Evolutionary conservation across 2,113 vertebrate genomes (phyloP).

Genomic region (Ceuthmochares aereus): DNA sequence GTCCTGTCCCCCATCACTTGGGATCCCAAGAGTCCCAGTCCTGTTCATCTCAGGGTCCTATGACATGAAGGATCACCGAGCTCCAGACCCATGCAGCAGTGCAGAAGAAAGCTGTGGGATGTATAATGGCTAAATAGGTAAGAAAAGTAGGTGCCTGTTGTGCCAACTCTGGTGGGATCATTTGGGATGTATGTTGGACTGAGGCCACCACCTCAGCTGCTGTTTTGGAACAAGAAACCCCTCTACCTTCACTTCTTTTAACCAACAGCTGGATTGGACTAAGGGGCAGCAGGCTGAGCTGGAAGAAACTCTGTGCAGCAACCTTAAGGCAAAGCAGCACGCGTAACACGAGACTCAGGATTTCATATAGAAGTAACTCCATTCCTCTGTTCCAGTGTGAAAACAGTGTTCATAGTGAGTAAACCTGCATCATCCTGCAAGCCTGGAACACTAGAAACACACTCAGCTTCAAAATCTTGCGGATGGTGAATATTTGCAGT

Average conservation of each 20-base stretch:
- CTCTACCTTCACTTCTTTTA: neutral
- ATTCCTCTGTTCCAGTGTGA: neutral
- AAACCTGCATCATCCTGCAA: conserved; percentile 24
- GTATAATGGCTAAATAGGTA: neutral
- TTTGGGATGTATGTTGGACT: neutral
- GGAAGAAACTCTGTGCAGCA: neutral
- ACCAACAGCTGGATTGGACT: neutral
- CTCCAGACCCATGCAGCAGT: rapidly evolving
- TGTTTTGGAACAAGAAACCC: conserved; percentile 28
- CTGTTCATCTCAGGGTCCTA: neutral
- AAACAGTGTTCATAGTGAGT: neutral
- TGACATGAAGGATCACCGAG: neutral
- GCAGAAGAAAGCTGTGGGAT: neutral
- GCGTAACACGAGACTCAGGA: rapidly evolving
- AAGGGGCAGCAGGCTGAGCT: neutral
- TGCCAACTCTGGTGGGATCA: neutral
- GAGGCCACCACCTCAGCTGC: neutral
- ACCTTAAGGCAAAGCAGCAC: neutral
- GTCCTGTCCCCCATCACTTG: too few species aligned
- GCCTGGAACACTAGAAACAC: neutral
- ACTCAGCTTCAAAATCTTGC: neutral
- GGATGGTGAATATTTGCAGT: neutral
- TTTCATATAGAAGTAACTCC: neutral
- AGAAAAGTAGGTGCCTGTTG: neutral
- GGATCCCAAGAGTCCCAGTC: too few species aligned